Evolutionary conservation across 2,888 invertebrate species (phyloP).

Genomic region (Gortyna flavago): DNA sequence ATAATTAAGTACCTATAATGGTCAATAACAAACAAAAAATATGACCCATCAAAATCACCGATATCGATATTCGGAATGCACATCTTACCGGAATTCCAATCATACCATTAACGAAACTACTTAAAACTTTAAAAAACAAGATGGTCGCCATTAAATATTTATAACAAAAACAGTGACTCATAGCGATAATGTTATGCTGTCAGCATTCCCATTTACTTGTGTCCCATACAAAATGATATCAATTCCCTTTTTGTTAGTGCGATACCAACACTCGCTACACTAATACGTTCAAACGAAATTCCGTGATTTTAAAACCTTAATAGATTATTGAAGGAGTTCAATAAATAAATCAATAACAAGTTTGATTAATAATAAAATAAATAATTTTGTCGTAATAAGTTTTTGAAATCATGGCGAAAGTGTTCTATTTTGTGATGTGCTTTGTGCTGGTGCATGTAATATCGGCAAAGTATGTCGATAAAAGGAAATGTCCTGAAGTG

Average conservation of each 20-base stretch:
- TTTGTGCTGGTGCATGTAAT: constrained; percentile 63
- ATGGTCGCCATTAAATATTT: constrained; percentile 66
- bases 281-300: constrained; percentile 73
- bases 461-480: constrained; percentile 87
- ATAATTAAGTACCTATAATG: constrained; percentile 16
- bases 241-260: constrained; percentile 87
- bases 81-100: constrained; percentile 31
- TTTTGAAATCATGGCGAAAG: constrained; percentile 68
- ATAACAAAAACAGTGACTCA: constrained; percentile 75
- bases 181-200: constrained; percentile 85
- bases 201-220: constrained; percentile 84
- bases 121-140: constrained; percentile 57
- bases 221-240: constrained; percentile 88
- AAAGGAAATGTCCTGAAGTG: constrained; percentile 94
- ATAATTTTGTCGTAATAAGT: not conserved
- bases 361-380: not conserved
- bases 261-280: constrained; percentile 76
- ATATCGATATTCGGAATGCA: constrained; percentile 13
- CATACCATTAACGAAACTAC: constrained; percentile 20
- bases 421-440: constrained; percentile 68
- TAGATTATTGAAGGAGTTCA: constrained; percentile 17
- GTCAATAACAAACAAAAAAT: constrained; percentile 16
- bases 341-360: constrained; percentile 5
- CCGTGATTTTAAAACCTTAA: constrained; percentile 21
- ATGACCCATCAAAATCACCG: constrained; percentile 13